A percentile compares a stretch with the other conserved stretches of the same genome.
phyloP scores from a whole-genome alignment of 2,888 invertebrate genomes.

The Caenorhabditis afra region DNA sequence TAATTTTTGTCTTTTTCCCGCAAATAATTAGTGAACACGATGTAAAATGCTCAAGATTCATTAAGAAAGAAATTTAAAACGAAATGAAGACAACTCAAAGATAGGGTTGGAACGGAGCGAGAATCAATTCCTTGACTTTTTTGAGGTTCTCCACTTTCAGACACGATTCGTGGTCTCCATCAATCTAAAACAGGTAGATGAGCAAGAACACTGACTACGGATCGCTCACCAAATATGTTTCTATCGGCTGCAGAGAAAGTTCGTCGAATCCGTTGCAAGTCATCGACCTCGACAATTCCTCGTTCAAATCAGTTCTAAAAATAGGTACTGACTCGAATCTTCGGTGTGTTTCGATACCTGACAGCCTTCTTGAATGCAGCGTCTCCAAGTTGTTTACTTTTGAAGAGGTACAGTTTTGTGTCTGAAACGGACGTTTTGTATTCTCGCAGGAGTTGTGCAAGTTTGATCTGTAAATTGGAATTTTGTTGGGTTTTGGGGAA shows the following conservation, averaged over 20 bases:
- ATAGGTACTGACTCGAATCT: too few species aligned
- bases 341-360: constrained; percentile 61
- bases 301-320: constrained; percentile 67
- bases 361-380: constrained; percentile 72
- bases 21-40: too few species aligned
- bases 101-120: constrained; percentile 57
- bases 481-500: neutral
- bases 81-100: neutral
- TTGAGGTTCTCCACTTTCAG: constrained; percentile 70
- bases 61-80: constrained; percentile 11
- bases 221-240: constrained; percentile 56
- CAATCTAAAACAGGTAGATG: constrained; percentile 32
- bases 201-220: neutral
- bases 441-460: constrained; percentile 65
- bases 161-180: constrained; percentile 75
- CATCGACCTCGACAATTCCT: constrained; percentile 67
- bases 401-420: constrained; percentile 70
- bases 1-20: neutral
- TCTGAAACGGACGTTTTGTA: constrained; percentile 61
- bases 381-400: constrained; percentile 72
- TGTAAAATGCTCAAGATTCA: constrained; percentile 14
- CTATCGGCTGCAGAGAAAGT: constrained; percentile 57
- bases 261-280: constrained; percentile 67
- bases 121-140: constrained; percentile 53
- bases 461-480: constrained; percentile 50